Evolutionary conservation across 2,888 invertebrate genomes (phyloP), one percentile per base, ranked within the genome.

Genomic region (Calliopum simillimum): DNA sequence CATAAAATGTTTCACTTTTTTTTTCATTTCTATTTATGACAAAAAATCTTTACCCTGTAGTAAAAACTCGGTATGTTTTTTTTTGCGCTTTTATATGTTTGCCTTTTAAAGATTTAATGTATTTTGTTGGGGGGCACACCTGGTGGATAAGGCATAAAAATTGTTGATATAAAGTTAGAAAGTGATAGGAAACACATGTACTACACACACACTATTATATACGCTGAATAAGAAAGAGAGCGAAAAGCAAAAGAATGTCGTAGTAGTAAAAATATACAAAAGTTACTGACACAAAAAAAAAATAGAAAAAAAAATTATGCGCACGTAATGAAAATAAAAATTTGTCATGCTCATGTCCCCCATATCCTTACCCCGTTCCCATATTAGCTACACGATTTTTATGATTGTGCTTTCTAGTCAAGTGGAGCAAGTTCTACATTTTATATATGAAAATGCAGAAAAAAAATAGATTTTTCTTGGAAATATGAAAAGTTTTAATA

Each of bases 231-330:
- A 13, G 16, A 2, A 13, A 3, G 8, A 43, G 59, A 33, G 19
- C 8, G 43, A 59, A n/a, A 4, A n/a, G n/a, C n/a, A n/a, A n/a
- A 21, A 41, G 59, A 33, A 43, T 16, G 43, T 19, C 16, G 21
- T 8, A 21, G 44, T 66, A 68, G 63, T 25, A 69, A 23, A 49
- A 61, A 25, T 2, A 25, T 13, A 19, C 14, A 13, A 46, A 23
- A 46, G 49, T 79, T 80, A 78, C 80, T 79, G 74, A 77, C 76
- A 23, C 25, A 46, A 59, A 59, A 51, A 41, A 21, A 44, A 16
- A 5, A 21, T 16, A 56, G 25, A 16, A 16, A 12, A 3, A 59
- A 33, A 65, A 49, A 49, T 8, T 13, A 47, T 21, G 63, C 19
- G 33, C 59, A 59, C 69, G 58, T 64, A 65, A 65, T 63, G 46